These are phyloP conservation scores for Falco rusticolus DNA, from an alignment of 2,797 vertebrate genomes.

Conservation along the genomic window DNA sequence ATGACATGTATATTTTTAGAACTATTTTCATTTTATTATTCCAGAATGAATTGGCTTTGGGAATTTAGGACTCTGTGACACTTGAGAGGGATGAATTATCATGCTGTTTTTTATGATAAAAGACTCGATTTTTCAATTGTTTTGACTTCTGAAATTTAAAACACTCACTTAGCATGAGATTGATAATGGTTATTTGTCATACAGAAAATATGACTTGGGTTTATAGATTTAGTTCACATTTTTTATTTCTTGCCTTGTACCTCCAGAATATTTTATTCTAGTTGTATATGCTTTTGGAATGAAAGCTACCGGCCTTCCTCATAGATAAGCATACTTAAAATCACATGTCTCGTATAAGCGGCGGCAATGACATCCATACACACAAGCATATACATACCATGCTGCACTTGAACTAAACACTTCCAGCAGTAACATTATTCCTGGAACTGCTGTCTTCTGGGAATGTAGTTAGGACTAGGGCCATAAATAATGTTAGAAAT, in stretches of 20 bases:
- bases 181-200: constrained; percentile 69
- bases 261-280: constrained; percentile 24
- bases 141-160: constrained; percentile 75
- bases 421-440: constrained; percentile 11
- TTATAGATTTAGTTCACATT: constrained; percentile 63
- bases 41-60: constrained; percentile 40
- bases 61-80: constrained; percentile 25
- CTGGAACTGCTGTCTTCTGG: constrained; percentile 4
- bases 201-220: constrained; percentile 58
- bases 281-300: constrained; percentile 26
- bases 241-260: constrained; percentile 28
- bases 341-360: background rate
- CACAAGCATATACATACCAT: background rate
- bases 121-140: constrained; percentile 68
- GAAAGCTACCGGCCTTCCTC: background rate
- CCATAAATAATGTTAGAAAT: constrained; percentile 17
- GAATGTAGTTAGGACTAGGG: background rate
- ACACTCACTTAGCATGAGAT: constrained; percentile 62
- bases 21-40: constrained; percentile 56
- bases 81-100: constrained; percentile 48
- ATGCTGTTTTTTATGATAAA: constrained; percentile 50
- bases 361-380: background rate
- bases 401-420: background rate
- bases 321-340: constrained; percentile 5
- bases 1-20: constrained; percentile 51